A percentile compares a stretch with the other conserved stretches of the same genome.
phyloP scores from a whole-genome alignment of 2,113 vertebrate species.

The Salvelinus namaycush region DNA sequence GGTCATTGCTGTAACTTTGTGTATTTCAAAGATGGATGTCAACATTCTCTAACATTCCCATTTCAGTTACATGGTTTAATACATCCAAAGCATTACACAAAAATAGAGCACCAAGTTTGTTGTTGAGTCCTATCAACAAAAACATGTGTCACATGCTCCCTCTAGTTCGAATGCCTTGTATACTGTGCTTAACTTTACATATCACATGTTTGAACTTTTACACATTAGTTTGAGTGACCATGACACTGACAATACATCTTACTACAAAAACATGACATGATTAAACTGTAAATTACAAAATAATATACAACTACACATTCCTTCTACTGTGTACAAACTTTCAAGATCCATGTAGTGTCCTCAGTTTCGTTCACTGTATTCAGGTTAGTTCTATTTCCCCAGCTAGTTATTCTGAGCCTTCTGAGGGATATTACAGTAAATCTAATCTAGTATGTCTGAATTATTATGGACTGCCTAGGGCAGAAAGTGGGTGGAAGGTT shows the following conservation, averaged over 20 bases:
- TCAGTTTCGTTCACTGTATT: neutral
- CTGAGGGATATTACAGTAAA: too few relatives aligned
- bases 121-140: neutral
- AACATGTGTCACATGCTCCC: neutral
- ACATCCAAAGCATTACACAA: neutral
- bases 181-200: constrained; percentile 5
- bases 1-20: neutral
- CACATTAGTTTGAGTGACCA: neutral
- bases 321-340: neutral
- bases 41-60: neutral
- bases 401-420: neutral
- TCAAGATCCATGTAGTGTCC: too few relatives aligned
- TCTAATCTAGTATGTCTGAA: too few relatives aligned
- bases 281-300: neutral
- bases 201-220: constrained; percentile 12
- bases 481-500: constrained; percentile 47
- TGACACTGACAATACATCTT: neutral
- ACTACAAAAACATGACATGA: neutral
- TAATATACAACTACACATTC: neutral
- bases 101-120: neutral
- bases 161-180: neutral
- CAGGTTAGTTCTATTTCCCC: neutral
- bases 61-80: neutral
- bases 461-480: constrained; percentile 7
- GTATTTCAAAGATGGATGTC: neutral